A percentile compares a stretch with the other conserved stretches of the same genome.
These are phyloP conservation scores for Eulemur albifrons DNA, from an alignment of 2,797 vertebrate species.

Conservation along the genomic window DNA sequence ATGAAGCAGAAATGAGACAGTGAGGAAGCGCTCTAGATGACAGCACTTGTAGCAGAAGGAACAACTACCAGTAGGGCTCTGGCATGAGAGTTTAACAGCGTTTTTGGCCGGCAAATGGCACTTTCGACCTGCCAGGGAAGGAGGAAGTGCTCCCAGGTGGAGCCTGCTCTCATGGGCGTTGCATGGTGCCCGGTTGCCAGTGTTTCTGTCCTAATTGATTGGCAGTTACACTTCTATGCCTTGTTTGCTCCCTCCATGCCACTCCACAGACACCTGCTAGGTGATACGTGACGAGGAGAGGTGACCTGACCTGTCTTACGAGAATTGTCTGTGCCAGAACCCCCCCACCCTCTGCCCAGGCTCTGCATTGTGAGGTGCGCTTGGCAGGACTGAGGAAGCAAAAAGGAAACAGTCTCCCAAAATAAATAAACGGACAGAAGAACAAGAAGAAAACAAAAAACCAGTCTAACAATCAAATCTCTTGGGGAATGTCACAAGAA, in stretches of 20 bases:
- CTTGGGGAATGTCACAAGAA: not conserved
- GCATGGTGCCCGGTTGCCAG: not conserved
- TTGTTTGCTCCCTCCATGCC: not conserved
- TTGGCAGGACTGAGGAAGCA: not conserved
- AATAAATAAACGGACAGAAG: not conserved
- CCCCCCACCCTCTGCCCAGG: not conserved
- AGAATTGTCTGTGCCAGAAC: not conserved
- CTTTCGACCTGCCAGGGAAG: too few relatives aligned
- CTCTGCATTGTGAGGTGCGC: not conserved
- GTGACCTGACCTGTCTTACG: too few relatives aligned
- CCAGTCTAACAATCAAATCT: not conserved
- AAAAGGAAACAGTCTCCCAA: not conserved
- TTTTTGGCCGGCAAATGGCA: too few relatives aligned
- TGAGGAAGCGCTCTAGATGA: not conserved
- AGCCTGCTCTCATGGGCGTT: too few relatives aligned
- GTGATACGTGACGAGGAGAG: not conserved
- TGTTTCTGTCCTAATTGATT: not conserved
- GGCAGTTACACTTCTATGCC: too few relatives aligned
- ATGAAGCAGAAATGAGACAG: not conserved
- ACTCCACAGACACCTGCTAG: not conserved
- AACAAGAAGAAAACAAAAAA: not conserved
- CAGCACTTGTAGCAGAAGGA: not conserved
- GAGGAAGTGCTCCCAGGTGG: too few relatives aligned
- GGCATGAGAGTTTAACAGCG: fast-evolving
- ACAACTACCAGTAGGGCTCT: too few relatives aligned